These are phyloP conservation scores for Triplophysa tibetana DNA, from an alignment of 2,113 vertebrate species.

Conservation along the genomic window DNA sequence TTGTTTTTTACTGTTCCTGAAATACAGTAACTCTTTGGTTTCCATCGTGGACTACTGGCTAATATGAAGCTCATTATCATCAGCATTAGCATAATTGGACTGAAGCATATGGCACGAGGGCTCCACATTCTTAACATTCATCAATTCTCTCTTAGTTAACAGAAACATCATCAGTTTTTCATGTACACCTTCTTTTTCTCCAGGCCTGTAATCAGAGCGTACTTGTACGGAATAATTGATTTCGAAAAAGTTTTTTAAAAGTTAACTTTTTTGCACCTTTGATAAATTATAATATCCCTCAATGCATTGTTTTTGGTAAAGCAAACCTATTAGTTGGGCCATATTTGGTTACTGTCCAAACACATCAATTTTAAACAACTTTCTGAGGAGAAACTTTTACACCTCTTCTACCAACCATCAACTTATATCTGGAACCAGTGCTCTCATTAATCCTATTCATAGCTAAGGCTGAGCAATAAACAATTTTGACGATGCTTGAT, in stretches of 20 bases:
- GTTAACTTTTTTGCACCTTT: background rate
- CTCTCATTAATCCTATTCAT: no score
- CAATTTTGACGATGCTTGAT: no score
- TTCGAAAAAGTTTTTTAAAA: background rate
- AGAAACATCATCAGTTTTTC: conserved; percentile 19
- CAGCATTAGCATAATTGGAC: conserved; percentile 14
- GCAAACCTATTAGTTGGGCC: no score
- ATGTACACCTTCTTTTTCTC: background rate
- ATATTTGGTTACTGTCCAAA: no score
- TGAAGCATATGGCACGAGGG: conserved; percentile 16
- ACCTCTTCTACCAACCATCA: no score
- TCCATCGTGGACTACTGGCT: background rate
- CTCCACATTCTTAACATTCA: background rate
- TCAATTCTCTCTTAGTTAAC: conserved; percentile 23
- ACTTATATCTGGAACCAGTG: no score
- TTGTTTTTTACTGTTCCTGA: background rate
- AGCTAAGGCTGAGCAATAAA: no score
- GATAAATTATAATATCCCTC: no score
- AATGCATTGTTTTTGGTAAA: no score
- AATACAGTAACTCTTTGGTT: background rate
- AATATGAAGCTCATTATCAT: conserved; percentile 16
- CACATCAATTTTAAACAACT: no score
- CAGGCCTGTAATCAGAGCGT: background rate
- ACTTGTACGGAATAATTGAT: background rate
- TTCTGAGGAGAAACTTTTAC: no score